Base-by-base conservation (phyloP, 2,797 vertebrate genomes). In the Cirrhinus molitorella region DNA sequence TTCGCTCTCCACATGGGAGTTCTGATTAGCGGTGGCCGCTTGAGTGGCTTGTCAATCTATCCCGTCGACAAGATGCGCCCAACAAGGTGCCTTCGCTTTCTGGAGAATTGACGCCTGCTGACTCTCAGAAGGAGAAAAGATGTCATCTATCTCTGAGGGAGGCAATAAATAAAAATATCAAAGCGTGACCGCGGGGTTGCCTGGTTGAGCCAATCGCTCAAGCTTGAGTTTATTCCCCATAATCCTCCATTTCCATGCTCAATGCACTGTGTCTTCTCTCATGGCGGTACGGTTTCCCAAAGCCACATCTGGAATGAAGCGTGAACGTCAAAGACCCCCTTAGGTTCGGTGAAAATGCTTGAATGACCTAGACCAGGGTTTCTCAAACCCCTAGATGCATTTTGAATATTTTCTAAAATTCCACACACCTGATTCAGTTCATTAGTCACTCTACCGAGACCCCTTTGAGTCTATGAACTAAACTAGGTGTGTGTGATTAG, bases 41-140 rank as follows among this genome's bases (percentile, higher is more conserved):
- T 86, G 84, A 89, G 73, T 75, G 37, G 25, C 67, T 82, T 89
- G 88, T 89, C 90, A 88, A 59, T 87, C 85, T 72, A 70, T 66
- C 25, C 23, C 12, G 65, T 74, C 40, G 12, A 34, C 59, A 14
- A 71, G 81, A 83, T 88, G 80, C 31, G 47, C 79, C 61, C 25
- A 65, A 81, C 49, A 55, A 88, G 70, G 85, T 81, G 77, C 85
- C 75, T 81, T 87, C 57, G 19, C 70, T 43, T 43, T 34, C 61
- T 34, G 28, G 59, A 79, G 45, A 86, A 84, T 74, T 55, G 79
- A 83, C 82, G 73, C 78, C 55, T n/a, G 43, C 76, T 78, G 61
- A 34, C 76, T 76, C 81, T 76, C 37, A 68, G 25, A 73, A 78
- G 40, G 40, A 72, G 47, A 73, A 49, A 7, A 49, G 43, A 34